A percentile compares a stretch with the other conserved stretches of the same genome.
phyloP scores from a whole-genome alignment of 2,888 invertebrate genomes.

The Drosophila melanosoma region DNA sequence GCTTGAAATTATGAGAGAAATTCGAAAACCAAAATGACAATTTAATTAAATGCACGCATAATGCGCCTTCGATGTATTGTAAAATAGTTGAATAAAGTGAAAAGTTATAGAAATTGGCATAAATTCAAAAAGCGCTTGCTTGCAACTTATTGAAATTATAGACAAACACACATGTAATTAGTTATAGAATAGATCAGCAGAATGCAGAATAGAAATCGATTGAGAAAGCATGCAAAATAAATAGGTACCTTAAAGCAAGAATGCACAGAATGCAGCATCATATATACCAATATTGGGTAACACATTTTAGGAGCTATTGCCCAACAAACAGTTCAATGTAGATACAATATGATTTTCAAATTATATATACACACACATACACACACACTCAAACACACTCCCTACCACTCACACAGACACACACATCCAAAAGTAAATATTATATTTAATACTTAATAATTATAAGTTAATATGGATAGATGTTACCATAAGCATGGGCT shows the following conservation, averaged over 20 bases:
- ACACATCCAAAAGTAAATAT: slow-evolving; percentile 19
- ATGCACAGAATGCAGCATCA: slow-evolving; percentile 17
- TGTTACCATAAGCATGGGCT: slow-evolving; percentile 40
- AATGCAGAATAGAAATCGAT: slow-evolving; percentile 27
- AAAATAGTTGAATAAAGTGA: slow-evolving; percentile 57
- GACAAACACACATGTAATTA: slow-evolving; percentile 24
- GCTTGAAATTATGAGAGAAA: slow-evolving; percentile 55
- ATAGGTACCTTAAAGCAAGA: slow-evolving; percentile 45
- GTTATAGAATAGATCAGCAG: slow-evolving; percentile 43
- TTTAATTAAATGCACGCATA: slow-evolving; percentile 49
- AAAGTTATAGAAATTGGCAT: slow-evolving; percentile 26
- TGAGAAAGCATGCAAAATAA: slow-evolving; percentile 21
- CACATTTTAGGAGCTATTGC: slow-evolving; percentile 52
- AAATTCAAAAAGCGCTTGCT: slow-evolving; percentile 34
- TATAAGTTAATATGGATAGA: slow-evolving; percentile 42
- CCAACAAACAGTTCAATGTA: slow-evolving; percentile 44
- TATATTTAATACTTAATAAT: slow-evolving; percentile 26
- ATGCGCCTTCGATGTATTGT: slow-evolving; percentile 63
- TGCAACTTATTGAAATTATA: slow-evolving; percentile 31
- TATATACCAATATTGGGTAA: slow-evolving; percentile 14
- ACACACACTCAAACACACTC: not conserved
- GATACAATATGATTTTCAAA: slow-evolving; percentile 45
- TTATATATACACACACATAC: slow-evolving; percentile 8
- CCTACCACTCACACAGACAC: slow-evolving; percentile 2
- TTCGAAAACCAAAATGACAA: slow-evolving; percentile 21